Evolutionary conservation across 2,888 invertebrate genomes (phyloP).

Genomic region (Icerya purchasi): DNA sequence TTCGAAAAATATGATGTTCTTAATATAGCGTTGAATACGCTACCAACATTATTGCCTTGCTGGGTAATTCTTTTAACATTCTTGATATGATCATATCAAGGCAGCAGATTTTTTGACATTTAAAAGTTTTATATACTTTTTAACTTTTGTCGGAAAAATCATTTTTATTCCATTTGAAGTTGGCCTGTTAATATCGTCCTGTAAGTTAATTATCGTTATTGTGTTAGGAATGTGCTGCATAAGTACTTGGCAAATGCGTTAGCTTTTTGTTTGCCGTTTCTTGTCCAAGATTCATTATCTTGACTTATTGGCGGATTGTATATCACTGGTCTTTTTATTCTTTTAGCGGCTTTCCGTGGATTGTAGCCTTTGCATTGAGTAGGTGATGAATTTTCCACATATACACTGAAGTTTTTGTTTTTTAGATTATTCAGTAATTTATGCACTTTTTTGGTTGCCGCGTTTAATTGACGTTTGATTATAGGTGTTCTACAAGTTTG

Average conservation of each 20-base stretch:
- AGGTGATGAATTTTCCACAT: not conserved
- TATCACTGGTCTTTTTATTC: no score
- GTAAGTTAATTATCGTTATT: not conserved
- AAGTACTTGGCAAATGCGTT: not conserved
- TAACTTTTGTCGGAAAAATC: no score
- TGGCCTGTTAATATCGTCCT: no score
- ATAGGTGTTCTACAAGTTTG: not conserved
- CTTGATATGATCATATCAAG: not conserved
- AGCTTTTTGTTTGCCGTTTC: no score
- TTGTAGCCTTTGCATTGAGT: not conserved
- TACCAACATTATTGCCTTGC: not conserved
- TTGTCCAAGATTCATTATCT: no score
- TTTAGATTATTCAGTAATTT: not conserved
- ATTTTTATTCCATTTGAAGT: no score
- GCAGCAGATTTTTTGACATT: not conserved
- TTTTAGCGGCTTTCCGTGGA: not conserved
- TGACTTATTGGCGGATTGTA: not conserved
- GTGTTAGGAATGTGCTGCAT: not conserved
- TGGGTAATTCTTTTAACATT: not conserved
- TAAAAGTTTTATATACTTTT: no score
- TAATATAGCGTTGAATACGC: not conserved
- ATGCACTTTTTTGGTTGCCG: not conserved
- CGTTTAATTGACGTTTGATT: not conserved
- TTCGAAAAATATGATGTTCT: not conserved
- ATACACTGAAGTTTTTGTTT: not conserved